phyloP scores from a whole-genome alignment of 2,113 vertebrate species.

The Litocranius walleri region DNA sequence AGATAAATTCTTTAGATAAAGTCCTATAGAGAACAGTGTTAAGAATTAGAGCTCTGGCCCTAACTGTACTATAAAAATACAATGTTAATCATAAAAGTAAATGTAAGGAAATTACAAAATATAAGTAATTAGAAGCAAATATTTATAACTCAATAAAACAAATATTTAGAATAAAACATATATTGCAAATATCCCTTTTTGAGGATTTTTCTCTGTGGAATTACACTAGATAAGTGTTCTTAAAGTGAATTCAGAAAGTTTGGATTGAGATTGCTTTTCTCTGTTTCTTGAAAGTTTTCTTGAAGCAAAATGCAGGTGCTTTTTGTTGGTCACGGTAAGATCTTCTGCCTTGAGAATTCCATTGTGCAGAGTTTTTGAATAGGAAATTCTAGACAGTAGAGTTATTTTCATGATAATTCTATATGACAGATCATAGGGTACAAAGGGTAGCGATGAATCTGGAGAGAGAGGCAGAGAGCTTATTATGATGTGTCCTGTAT shows the following conservation, averaged over 20 bases:
- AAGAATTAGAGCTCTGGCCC: not conserved
- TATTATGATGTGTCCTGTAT: not conserved
- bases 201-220: not conserved
- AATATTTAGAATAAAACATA: slow-evolving; percentile 23
- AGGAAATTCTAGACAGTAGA: not conserved
- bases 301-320: not conserved
- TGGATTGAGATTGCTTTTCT: not conserved
- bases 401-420: slow-evolving; percentile 8
- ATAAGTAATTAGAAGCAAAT: not conserved
- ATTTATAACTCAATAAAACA: slow-evolving; percentile 22
- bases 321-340: not conserved
- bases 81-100: not conserved
- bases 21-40: not conserved
- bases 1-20: not conserved
- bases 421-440: not conserved
- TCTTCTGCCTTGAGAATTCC: not conserved
- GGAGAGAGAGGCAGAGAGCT: not conserved
- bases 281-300: not conserved
- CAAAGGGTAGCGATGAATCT: not conserved
- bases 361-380: not conserved
- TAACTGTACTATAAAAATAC: not conserved
- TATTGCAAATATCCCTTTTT: not conserved
- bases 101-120: slow-evolving; percentile 10
- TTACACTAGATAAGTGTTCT: not conserved
- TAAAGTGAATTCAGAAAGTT: slow-evolving; percentile 22